These are phyloP conservation scores for Drosophila kohkoa DNA, from an alignment of 1,140 invertebrate species.

Conservation along the genomic window DNA sequence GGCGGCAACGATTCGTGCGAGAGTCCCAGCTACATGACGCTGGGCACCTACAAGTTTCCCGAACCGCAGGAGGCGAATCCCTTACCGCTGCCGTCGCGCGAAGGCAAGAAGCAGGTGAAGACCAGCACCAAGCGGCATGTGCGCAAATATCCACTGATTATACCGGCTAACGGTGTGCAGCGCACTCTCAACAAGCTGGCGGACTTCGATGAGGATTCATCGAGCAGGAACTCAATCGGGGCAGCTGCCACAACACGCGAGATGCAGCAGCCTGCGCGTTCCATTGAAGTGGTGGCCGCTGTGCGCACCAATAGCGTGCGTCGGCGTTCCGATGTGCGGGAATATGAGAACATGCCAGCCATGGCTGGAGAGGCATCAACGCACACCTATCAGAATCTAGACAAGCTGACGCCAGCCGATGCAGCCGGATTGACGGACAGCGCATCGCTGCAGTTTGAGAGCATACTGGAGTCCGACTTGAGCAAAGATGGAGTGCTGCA, in stretches of 20 bases:
- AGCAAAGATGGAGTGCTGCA: constrained; percentile 66
- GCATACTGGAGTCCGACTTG: constrained; percentile 75
- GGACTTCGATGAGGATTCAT: constrained; percentile 66
- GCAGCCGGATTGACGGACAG: constrained; percentile 75
- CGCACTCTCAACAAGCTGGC: constrained; percentile 88
- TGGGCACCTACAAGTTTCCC: constrained; percentile 72
- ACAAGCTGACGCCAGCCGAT: constrained; percentile 66
- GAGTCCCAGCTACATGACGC: constrained; percentile 81
- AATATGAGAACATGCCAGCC: constrained; percentile 69
- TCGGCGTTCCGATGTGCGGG: constrained; percentile 49
- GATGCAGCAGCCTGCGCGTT: constrained; percentile 13
- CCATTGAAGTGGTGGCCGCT: constrained; percentile 70
- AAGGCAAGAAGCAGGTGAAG: constrained; percentile 89
- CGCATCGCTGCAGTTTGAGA: constrained; percentile 82
- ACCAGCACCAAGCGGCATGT: constrained; percentile 90
- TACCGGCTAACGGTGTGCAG: constrained; percentile 88
- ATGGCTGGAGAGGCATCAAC: constrained; percentile 19
- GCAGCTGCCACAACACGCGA: constrained; percentile 2
- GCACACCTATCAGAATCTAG: constrained; percentile 80
- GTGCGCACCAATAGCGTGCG: constrained; percentile 52
- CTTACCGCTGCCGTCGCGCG: constrained; percentile 93
- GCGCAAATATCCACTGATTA: constrained; percentile 94
- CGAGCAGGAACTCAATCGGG: constrained; percentile 2
- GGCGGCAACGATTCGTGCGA: constrained; percentile 63
- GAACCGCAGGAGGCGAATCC: constrained; percentile 87